phyloP scores from a whole-genome alignment of 2,113 vertebrate genomes.

The Machaerirhynchus nigripectus region DNA sequence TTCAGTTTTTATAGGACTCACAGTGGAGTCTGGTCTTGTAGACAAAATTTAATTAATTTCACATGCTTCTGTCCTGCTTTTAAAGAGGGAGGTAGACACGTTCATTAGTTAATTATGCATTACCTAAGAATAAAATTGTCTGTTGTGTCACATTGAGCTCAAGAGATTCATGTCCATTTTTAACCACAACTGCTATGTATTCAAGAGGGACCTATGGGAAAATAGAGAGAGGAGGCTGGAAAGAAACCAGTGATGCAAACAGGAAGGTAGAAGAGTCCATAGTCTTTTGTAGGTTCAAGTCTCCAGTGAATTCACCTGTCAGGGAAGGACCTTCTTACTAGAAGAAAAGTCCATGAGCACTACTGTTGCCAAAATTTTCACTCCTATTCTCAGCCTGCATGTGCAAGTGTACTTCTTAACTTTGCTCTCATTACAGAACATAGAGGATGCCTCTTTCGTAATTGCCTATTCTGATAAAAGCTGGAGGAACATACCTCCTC shows the following conservation, averaged over 20 bases:
- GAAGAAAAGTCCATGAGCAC: not conserved
- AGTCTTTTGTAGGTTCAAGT: not conserved
- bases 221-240: not conserved
- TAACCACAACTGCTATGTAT: not conserved
- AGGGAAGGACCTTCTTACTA: not conserved
- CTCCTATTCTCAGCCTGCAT: not conserved
- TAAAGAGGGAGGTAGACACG: not conserved
- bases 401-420: not conserved
- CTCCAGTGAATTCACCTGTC: not conserved
- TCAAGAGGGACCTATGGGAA: not conserved
- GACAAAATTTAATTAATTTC: not conserved
- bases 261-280: not conserved
- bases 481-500: not conserved
- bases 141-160: not conserved
- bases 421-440: not conserved
- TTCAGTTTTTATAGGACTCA: not conserved
- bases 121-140: not conserved
- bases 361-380: accelerated
- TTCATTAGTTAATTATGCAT: not conserved
- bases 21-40: not conserved
- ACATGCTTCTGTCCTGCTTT: not conserved
- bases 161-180: not conserved
- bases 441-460: not conserved
- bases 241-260: not conserved
- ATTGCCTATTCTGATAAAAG: not conserved